Conservation (phyloP, 37 sponge, comb jelly and placozoan genomes). For the Chondrosia reniformis region DNA sequence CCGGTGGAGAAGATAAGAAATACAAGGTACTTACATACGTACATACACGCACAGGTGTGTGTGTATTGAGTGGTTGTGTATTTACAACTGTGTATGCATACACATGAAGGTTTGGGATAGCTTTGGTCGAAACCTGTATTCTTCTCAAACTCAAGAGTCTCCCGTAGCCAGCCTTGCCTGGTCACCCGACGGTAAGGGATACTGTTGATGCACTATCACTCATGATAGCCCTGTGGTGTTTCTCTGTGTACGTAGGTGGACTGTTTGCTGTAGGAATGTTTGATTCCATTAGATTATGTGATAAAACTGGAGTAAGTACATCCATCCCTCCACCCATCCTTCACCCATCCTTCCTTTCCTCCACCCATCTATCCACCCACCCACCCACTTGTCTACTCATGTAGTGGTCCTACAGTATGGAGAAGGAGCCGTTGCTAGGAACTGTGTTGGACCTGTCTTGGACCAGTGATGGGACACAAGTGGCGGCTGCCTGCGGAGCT, state of each 20-base stretch:
- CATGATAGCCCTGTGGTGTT: background rate
- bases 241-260: constrained; percentile 41
- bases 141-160: constrained; percentile 79
- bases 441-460: constrained; percentile 71
- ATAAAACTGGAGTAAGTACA: constrained; percentile 86
- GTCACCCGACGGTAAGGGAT: constrained; percentile 81
- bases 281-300: constrained; percentile 88
- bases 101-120: constrained; percentile 87
- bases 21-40: constrained; percentile 75
- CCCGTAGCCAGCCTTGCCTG: constrained; percentile 84
- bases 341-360: too few species aligned
- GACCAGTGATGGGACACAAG: constrained; percentile 86
- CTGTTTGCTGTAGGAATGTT: constrained; percentile 92
- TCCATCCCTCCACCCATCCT: background rate
- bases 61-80: background rate
- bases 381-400: background rate
- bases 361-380: background rate
- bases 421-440: constrained; percentile 79
- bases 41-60: constrained; percentile 18
- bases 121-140: constrained; percentile 76
- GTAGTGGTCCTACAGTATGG: constrained; percentile 96
- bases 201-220: background rate
- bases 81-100: background rate
- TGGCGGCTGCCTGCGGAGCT: constrained; percentile 87
- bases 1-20: constrained; percentile 94